Evolutionary conservation across 2,888 invertebrate genomes (phyloP).

Genomic region (Mimachlamys varia): DNA sequence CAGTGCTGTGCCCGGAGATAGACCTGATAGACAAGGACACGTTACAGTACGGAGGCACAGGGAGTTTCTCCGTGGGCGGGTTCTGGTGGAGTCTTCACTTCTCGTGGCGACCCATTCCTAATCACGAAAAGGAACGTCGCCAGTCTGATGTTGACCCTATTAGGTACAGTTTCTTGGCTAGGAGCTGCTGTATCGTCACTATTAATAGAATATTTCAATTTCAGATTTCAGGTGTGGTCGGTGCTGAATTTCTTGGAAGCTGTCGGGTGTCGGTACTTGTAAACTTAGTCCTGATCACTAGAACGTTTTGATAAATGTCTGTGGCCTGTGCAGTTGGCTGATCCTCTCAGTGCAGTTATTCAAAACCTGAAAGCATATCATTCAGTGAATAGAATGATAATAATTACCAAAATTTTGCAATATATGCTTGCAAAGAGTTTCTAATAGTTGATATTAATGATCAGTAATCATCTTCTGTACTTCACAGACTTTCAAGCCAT

Average conservation of each 20-base stretch:
- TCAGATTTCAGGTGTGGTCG: background rate
- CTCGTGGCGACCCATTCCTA: conserved; percentile 87
- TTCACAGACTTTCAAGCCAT: background rate
- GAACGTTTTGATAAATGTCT: background rate
- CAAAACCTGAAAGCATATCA: background rate
- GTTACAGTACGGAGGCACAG: conserved; percentile 82
- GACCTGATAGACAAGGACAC: conserved; percentile 94
- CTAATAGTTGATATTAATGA: no score
- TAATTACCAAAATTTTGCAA: no score
- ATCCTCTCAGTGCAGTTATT: background rate
- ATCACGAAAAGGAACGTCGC: conserved; percentile 72
- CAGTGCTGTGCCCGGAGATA: conserved; percentile 96
- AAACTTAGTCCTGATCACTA: background rate
- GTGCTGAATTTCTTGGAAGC: background rate
- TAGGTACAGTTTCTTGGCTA: conserved; percentile 62
- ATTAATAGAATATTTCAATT: background rate
- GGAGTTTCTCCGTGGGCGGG: conserved; percentile 78
- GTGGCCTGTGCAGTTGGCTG: background rate
- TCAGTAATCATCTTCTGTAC: no score
- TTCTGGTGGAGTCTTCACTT: conserved; percentile 90
- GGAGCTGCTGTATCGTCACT: background rate
- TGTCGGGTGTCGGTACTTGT: background rate
- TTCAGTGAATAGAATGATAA: background rate
- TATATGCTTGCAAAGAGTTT: no score
- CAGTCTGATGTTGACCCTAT: conserved; percentile 68